Evolutionary conservation across 2,888 invertebrate species (phyloP).

Genomic region (Teleiodes luculella): DNA sequence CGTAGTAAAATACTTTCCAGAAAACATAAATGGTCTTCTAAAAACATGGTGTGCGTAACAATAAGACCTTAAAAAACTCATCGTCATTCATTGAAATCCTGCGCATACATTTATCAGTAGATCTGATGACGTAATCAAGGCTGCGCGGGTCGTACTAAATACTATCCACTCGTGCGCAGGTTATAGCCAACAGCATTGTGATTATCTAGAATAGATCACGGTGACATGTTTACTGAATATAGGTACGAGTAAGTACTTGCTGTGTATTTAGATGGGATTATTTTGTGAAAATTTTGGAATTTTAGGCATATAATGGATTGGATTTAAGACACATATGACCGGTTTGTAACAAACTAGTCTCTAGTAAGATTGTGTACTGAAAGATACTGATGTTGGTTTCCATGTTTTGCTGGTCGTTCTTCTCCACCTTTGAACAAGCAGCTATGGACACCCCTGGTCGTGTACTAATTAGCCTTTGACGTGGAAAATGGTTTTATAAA

Average conservation of each 20-base stretch:
- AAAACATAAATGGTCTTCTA: too few species aligned
- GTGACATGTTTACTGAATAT: neutral
- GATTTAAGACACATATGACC: neutral
- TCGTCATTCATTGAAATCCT: neutral
- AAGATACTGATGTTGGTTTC: too few species aligned
- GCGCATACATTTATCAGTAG: conserved; percentile 33
- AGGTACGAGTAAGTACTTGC: neutral
- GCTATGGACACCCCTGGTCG: too few species aligned
- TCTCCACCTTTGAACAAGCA: too few species aligned
- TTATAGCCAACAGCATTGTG: conserved; percentile 19
- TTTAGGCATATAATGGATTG: neutral
- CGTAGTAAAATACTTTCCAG: too few species aligned
- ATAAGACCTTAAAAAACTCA: neutral
- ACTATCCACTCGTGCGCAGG: neutral
- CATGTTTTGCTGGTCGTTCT: too few species aligned
- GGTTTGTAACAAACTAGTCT: too few species aligned
- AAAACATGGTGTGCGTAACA: too few species aligned
- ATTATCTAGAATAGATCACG: conserved; percentile 10
- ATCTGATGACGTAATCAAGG: conserved; percentile 52
- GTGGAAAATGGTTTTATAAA: too few species aligned
- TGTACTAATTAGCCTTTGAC: too few species aligned
- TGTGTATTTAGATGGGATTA: neutral
- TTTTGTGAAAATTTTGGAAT: neutral
- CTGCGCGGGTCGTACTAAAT: conserved; percentile 35
- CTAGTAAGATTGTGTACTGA: too few species aligned